Percentiles rank a stretch among this genome's conserved stretches.
Conservation (phyloP, 2,797 vertebrate species). For the Octomys mimax region DNA sequence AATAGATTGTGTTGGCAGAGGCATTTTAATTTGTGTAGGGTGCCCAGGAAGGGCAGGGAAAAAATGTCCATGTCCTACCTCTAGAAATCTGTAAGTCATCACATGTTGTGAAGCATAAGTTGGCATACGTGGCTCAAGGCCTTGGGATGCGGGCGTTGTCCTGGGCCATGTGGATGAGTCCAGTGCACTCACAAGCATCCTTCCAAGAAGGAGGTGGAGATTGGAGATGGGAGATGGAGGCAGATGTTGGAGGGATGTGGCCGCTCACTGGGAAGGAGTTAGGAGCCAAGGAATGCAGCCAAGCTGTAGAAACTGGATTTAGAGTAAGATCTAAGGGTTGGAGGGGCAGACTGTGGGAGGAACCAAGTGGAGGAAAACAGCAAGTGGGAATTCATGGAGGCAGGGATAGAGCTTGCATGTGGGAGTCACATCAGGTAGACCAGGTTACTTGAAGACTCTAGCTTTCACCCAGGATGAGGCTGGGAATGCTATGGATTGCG, state of each 20-base stretch:
- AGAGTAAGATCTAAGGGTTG: not conserved
- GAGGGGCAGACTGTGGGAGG: accelerated
- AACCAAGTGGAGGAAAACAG: no score
- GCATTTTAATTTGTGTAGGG: not conserved
- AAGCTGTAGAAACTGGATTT: no score
- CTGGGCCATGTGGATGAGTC: not conserved
- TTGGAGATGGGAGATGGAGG: not conserved
- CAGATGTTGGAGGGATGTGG: not conserved
- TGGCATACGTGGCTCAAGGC: not conserved
- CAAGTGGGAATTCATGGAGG: no score
- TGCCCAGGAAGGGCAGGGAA: accelerated
- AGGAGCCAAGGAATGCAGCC: not conserved
- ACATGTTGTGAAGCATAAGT: not conserved
- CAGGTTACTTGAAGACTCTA: not conserved
- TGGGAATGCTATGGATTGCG: not conserved
- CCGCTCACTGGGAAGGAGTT: not conserved
- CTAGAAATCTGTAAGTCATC: not conserved
- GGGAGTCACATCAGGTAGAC: not conserved
- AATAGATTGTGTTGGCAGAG: accelerated
- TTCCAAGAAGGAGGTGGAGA: not conserved
- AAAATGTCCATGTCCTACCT: not conserved
- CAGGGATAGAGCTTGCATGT: accelerated
- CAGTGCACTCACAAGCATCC: not conserved
- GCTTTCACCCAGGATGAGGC: not conserved
- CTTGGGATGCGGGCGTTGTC: no score